Evolutionary conservation across 2,888 invertebrate species (phyloP).

Genomic region (Disparrhopalites patrizii): DNA sequence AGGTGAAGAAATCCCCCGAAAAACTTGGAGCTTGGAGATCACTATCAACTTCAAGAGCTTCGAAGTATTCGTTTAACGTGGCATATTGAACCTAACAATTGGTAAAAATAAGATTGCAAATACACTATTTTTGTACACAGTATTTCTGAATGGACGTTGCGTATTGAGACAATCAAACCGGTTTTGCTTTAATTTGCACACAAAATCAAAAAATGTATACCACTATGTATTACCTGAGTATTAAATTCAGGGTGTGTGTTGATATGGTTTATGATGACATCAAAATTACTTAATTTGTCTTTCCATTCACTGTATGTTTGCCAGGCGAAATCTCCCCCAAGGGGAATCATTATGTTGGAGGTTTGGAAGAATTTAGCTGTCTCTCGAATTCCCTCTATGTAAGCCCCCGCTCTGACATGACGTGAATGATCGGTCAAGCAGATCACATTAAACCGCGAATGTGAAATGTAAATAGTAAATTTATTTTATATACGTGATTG

Average conservation of each 20-base stretch:
- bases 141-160: no score
- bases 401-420: slow-evolving; percentile 50
- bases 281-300: slow-evolving; percentile 82
- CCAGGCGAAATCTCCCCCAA: slow-evolving; percentile 92
- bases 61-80: background rate
- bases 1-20: slow-evolving; percentile 94
- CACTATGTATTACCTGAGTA: slow-evolving; percentile 57
- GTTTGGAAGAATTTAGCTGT: slow-evolving; percentile 83
- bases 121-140: no score
- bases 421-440: background rate
- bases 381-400: slow-evolving; percentile 90
- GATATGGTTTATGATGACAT: slow-evolving; percentile 81
- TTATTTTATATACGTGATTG: no score
- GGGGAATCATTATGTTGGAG: slow-evolving; percentile 75
- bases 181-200: no score
- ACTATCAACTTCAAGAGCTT: background rate
- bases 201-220: no score
- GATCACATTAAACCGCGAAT: background rate
- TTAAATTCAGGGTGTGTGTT: slow-evolving; percentile 71
- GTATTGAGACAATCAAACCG: background rate
- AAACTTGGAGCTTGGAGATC: slow-evolving; percentile 52
- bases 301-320: slow-evolving; percentile 83
- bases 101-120: background rate
- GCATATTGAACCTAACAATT: background rate
- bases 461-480: no score